These are phyloP conservation scores for Catharus fuscescens DNA, from an alignment of 2,113 vertebrate genomes.

Conservation along the genomic window DNA sequence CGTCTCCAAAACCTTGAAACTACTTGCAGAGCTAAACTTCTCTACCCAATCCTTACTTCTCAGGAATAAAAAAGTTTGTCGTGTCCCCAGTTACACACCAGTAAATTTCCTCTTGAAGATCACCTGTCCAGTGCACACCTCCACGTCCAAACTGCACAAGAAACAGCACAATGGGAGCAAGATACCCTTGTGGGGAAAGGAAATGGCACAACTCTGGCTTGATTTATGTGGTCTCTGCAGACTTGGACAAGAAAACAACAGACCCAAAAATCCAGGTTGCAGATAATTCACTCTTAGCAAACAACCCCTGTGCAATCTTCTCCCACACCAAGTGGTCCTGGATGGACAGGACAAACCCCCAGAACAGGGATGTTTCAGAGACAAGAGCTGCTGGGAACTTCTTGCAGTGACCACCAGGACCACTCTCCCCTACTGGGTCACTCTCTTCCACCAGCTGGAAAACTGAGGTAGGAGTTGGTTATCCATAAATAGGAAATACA, in stretches of 20 bases:
- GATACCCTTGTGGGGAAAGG: not conserved
- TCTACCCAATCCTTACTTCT: not conserved
- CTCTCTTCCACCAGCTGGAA: not conserved
- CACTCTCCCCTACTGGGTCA: accelerated
- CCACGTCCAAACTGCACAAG: not conserved
- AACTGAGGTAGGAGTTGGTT: not conserved
- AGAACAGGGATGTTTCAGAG: not conserved
- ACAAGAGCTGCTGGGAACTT: not conserved
- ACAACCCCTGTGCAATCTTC: not conserved
- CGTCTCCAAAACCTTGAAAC: not conserved
- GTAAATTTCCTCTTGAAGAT: not conserved
- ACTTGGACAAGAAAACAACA: not conserved
- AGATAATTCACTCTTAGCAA: not conserved
- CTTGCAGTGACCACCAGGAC: not conserved
- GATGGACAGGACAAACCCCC: not conserved
- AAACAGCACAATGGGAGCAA: not conserved
- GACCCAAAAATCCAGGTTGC: not conserved
- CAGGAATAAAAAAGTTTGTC: too few species aligned
- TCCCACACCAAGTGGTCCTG: not conserved
- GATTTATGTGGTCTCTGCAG: not conserved
- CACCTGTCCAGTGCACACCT: not conserved
- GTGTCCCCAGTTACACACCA: not conserved
- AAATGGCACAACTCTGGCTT: not conserved
- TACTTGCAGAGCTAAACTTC: not conserved
- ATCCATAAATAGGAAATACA: not conserved